Percentiles rank a stretch among this genome's conserved stretches.
phyloP scores from a whole-genome alignment of 2,888 invertebrate genomes.

The Apodemia mormo region DNA sequence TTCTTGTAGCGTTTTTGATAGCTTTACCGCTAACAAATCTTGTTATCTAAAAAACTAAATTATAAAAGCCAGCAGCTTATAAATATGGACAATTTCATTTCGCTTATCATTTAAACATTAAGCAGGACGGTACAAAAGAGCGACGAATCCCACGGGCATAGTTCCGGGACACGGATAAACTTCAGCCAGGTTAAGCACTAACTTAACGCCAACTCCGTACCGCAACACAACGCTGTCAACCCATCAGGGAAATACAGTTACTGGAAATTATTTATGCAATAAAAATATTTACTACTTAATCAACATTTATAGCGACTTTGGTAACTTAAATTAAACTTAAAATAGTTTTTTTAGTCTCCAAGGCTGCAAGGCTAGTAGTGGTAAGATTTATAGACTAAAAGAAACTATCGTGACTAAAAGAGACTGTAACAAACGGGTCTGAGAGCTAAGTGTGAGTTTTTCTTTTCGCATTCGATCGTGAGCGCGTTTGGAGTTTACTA shows the following conservation, averaged over 20 bases:
- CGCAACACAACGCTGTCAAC: slow-evolving; percentile 9
- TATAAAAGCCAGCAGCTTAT: too few species aligned
- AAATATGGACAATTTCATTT: neutral
- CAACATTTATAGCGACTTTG: neutral
- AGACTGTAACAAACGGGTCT: too few species aligned
- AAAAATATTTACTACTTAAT: neutral
- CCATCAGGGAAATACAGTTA: slow-evolving; percentile 22
- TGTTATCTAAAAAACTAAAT: too few species aligned
- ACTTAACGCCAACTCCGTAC: slow-evolving; percentile 23
- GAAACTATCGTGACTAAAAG: too few species aligned
- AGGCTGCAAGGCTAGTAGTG: too few species aligned
- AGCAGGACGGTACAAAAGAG: neutral
- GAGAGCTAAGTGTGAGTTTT: too few species aligned
- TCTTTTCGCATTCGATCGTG: too few species aligned
- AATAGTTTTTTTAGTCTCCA: too few species aligned
- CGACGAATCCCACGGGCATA: neutral
- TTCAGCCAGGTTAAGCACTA: slow-evolving; percentile 28
- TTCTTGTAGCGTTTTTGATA: too few species aligned
- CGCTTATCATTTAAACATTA: slow-evolving; percentile 5
- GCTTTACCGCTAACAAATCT: too few species aligned
- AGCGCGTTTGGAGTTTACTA: too few species aligned
- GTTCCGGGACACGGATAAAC: slow-evolving; percentile 20
- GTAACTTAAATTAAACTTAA: neutral
- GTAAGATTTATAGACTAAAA: too few species aligned
- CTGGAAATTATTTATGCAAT: slow-evolving; percentile 21